Conservation (phyloP, 1,140 invertebrate genomes). For the Laupala kohalensis region DNA sequence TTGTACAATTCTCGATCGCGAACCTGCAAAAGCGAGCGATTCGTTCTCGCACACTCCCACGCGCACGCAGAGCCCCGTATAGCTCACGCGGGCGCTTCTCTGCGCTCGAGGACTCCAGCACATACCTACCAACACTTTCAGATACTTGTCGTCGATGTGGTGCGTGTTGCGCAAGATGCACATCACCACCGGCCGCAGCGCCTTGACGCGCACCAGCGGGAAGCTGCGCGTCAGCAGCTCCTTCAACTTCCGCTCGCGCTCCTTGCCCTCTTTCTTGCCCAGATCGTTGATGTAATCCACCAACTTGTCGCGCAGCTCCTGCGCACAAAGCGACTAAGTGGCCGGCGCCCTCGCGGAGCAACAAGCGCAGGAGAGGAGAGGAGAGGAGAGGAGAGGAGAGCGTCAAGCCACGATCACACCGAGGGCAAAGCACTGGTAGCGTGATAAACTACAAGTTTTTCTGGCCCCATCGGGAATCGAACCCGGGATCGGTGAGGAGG, state of each 20-base stretch:
- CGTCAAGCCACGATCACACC: neutral
- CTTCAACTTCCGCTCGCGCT: slow-evolving; percentile 77
- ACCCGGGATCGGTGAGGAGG: too few species aligned
- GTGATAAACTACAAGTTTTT: too few species aligned
- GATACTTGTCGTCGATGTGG: slow-evolving; percentile 85
- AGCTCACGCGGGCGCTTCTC: too few species aligned
- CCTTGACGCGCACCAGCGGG: slow-evolving; percentile 78
- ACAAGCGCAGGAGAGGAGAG: too few species aligned
- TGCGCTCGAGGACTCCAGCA: too few species aligned
- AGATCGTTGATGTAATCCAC: slow-evolving; percentile 80
- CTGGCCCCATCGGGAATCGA: too few species aligned
- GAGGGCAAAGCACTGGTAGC: neutral
- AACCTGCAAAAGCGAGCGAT: slow-evolving; percentile 29
- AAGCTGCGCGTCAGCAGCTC: slow-evolving; percentile 88
- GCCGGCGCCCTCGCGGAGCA: neutral
- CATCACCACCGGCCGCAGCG: slow-evolving; percentile 91
- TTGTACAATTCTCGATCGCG: slow-evolving; percentile 84
- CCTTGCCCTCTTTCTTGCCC: slow-evolving; percentile 56
- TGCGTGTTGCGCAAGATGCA: slow-evolving; percentile 84
- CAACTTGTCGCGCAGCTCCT: slow-evolving; percentile 78
- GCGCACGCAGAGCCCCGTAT: too few species aligned
- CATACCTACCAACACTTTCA: slow-evolving; percentile 55
- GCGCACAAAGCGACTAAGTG: slow-evolving; percentile 12
- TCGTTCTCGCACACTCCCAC: neutral
- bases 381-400: neutral